Evolutionary conservation across 1,140 invertebrate genomes (phyloP), one percentile per base, ranked within the genome.

Genomic region (Rhysida immarginata): DNA sequence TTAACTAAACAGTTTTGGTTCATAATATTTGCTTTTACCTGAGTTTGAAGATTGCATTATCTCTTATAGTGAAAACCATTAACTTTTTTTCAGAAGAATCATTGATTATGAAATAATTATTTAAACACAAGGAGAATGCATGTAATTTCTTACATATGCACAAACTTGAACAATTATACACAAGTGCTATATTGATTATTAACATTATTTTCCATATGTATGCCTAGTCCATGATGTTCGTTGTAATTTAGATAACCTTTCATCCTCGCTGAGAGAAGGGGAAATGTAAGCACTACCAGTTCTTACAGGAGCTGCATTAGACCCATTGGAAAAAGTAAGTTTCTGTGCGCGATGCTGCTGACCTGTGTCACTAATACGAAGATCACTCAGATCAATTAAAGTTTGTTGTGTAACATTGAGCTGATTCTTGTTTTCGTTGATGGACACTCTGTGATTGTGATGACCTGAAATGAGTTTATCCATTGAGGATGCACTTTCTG

Each of bases 151-250:
- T n/a, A n/a, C n/a, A n/a, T n/a, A n/a, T n/a, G n/a, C n/a, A n/a
- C n/a, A n/a, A n/a, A n/a, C n/a, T n/a, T n/a, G n/a, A n/a, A n/a
- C n/a, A n/a, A n/a, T n/a, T n/a, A n/a, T n/a, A n/a, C n/a, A n/a
- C n/a, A n/a, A n/a, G n/a, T n/a, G n/a, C n/a, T n/a, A n/a, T n/a
- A n/a, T n/a, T n/a, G n/a, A n/a, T n/a, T n/a, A n/a, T n/a, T n/a
- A n/a, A n/a, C n/a, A n/a, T 56, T 46, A 56, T 41, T 56, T 56
- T 2, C 46, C 55, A 16, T 53, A 52, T 2, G 86, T 90, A 64
- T 89, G 86, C 62, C 87, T 73, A 0, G 84, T 84, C 85, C 86
- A 90, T 27, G 80, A 78, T 0, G 82, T 80, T 54, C 85, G 74
- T 62, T 83, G 81, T 54, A 88, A 77, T 62, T 87, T 82, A n/a